phyloP scores from a whole-genome alignment of 2,888 invertebrate species.

The Andrena haemorrhoa region DNA sequence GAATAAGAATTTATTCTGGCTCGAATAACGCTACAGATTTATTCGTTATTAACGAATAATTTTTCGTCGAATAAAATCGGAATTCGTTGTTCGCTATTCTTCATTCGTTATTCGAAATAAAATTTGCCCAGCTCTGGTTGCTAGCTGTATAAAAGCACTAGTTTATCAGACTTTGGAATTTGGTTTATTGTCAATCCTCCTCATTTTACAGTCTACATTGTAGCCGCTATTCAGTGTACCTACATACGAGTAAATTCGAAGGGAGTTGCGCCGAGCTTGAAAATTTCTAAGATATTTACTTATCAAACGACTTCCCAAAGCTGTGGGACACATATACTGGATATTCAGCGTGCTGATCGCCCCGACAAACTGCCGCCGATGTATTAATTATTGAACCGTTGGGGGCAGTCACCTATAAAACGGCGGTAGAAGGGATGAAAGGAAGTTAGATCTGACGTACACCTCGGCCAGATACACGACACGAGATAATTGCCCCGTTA shows the following conservation, averaged over 20 bases:
- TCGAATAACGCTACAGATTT: too few species aligned
- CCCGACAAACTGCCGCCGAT: slow-evolving; percentile 77
- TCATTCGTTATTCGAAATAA: too few species aligned
- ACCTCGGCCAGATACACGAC: slow-evolving; percentile 76
- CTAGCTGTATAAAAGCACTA: too few species aligned
- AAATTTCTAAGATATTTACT: not conserved
- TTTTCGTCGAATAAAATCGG: too few species aligned
- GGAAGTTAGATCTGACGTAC: slow-evolving; percentile 60
- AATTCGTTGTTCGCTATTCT: too few species aligned
- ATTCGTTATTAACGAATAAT: too few species aligned
- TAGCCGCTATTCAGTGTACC: not conserved
- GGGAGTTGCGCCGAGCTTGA: not conserved
- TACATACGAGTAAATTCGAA: not conserved
- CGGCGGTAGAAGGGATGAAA: slow-evolving; percentile 37
- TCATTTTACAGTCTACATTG: too few species aligned
- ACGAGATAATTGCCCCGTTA: slow-evolving; percentile 76
- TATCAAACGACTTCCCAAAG: not conserved
- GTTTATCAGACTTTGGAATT: too few species aligned
- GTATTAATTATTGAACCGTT: slow-evolving; percentile 80
- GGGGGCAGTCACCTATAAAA: slow-evolving; percentile 53
- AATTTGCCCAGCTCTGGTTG: too few species aligned
- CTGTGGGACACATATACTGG: slow-evolving; percentile 15
- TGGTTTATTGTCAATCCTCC: too few species aligned
- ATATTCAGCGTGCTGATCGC: slow-evolving; percentile 79
- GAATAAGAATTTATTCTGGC: too few species aligned